These are phyloP conservation scores for Coelopa pilipes DNA, from an alignment of 2,888 invertebrate genomes.

Conservation along the genomic window DNA sequence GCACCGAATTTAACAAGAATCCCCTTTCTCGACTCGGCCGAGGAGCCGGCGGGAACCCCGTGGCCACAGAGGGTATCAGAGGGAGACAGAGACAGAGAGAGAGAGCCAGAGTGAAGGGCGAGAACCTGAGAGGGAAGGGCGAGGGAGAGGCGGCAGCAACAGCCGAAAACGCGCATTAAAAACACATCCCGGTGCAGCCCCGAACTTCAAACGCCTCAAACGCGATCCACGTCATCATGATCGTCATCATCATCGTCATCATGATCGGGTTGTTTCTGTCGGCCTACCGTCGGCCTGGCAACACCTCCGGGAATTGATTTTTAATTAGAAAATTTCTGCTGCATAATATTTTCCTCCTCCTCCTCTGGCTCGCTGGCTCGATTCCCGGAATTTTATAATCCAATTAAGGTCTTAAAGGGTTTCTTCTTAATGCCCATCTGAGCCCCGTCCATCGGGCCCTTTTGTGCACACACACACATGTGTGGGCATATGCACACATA, in stretches of 20 bases:
- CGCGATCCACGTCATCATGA: slow-evolving; percentile 3
- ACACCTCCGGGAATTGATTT: slow-evolving; percentile 34
- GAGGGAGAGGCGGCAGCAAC: slow-evolving; percentile 44
- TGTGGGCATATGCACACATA: no score
- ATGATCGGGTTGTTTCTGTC: background rate
- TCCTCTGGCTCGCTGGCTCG: no score
- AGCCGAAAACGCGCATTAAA: slow-evolving; percentile 42
- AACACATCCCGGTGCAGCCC: slow-evolving; percentile 24
- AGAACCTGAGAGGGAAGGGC: slow-evolving; percentile 10
- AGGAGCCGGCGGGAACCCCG: no score
- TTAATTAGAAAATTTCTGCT: slow-evolving; percentile 27
- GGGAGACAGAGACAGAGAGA: background rate
- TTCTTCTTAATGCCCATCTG: background rate
- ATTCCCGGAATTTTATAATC: slow-evolving; percentile 28
- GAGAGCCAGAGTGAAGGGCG: background rate
- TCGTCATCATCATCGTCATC: slow-evolving; percentile 1
- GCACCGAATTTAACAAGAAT: slow-evolving; percentile 12
- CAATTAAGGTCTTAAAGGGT: slow-evolving; percentile 27
- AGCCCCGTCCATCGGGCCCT: no score
- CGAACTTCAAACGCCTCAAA: no score
- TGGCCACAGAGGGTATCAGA: background rate
- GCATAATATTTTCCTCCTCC: slow-evolving; percentile 20
- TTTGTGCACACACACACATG: no score
- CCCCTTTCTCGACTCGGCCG: no score
- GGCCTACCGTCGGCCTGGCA: slow-evolving; percentile 5